Conservation (phyloP, 1,140 invertebrate genomes). For the Temnothorax longispinosus region DNA sequence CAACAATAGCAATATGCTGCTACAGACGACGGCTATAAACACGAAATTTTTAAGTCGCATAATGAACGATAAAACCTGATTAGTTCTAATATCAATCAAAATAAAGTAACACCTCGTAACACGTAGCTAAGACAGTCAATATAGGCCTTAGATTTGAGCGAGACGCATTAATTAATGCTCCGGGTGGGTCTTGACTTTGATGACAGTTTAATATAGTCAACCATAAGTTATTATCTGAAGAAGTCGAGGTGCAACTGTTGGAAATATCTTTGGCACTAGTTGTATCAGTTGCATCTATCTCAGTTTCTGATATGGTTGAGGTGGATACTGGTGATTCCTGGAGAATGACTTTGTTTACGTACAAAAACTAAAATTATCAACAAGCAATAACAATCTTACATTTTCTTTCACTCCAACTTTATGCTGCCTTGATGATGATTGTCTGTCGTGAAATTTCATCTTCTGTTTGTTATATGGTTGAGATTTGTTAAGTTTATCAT, state of each 20-base stretch:
- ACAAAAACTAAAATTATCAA: background rate
- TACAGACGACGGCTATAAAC: constrained; percentile 87
- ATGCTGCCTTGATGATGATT: constrained; percentile 34
- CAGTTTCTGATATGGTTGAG: constrained; percentile 21
- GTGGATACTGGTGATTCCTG: constrained; percentile 62
- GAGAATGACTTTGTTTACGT: constrained; percentile 6
- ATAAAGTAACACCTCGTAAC: constrained; percentile 87
- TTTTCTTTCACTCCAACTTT: constrained; percentile 67
- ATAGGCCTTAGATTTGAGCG: constrained; percentile 86
- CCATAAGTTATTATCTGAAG: constrained; percentile 86
- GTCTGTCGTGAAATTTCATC: constrained; percentile 62
- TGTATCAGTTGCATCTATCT: constrained; percentile 17
- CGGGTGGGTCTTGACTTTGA: constrained; percentile 89
- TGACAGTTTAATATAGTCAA: constrained; percentile 88
- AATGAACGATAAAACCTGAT: background rate
- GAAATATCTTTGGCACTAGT: constrained; percentile 22
- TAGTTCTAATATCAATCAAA: background rate
- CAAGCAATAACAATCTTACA: constrained; percentile 31
- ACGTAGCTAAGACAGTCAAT: constrained; percentile 88
- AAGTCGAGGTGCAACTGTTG: background rate
- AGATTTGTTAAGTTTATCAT: constrained; percentile 59
- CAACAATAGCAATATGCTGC: constrained; percentile 88
- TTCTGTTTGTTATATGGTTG: constrained; percentile 58
- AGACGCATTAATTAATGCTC: constrained; percentile 87
- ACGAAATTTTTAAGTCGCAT: background rate